Conservation (phyloP, 2,797 vertebrate genomes). For the Xyrichtys novacula region DNA sequence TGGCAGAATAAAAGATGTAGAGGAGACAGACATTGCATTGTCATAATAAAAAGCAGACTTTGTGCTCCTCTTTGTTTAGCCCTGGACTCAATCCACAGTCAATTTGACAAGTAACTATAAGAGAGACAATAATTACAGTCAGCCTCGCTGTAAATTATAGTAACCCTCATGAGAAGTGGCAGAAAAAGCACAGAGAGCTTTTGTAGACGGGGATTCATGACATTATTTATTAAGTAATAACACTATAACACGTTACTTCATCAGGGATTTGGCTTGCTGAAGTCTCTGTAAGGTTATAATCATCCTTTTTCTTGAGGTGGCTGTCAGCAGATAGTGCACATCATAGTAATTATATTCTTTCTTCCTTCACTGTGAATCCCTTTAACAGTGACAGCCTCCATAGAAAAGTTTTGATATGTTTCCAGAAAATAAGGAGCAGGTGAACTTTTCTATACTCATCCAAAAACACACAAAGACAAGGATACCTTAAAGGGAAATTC, state of each 20-base stretch:
- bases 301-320: constrained; percentile 37
- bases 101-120: constrained; percentile 58
- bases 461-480: not conserved
- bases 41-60: constrained; percentile 44
- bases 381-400: not conserved
- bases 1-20: constrained; percentile 33
- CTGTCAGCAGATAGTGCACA: constrained; percentile 45
- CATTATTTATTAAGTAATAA: constrained; percentile 71
- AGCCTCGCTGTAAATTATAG: constrained; percentile 58
- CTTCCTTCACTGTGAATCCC: not conserved
- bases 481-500: not conserved
- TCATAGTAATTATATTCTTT: constrained; percentile 33
- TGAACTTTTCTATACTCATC: not conserved
- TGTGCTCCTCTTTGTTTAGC: constrained; percentile 61
- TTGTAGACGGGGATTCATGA: constrained; percentile 43
- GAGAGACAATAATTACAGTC: constrained; percentile 59
- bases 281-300: constrained; percentile 56
- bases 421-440: constrained; percentile 1
- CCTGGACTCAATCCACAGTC: constrained; percentile 49
- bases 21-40: constrained; percentile 29
- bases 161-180: constrained; percentile 48
- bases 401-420: constrained; percentile 11
- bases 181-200: constrained; percentile 38
- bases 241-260: constrained; percentile 58
- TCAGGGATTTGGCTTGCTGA: constrained; percentile 47